Percentiles rank a stretch among this genome's conserved stretches.
These are phyloP conservation scores for Sternarchorhynchus goeldii DNA, from an alignment of 2,797 vertebrate genomes.

Conservation along the genomic window DNA sequence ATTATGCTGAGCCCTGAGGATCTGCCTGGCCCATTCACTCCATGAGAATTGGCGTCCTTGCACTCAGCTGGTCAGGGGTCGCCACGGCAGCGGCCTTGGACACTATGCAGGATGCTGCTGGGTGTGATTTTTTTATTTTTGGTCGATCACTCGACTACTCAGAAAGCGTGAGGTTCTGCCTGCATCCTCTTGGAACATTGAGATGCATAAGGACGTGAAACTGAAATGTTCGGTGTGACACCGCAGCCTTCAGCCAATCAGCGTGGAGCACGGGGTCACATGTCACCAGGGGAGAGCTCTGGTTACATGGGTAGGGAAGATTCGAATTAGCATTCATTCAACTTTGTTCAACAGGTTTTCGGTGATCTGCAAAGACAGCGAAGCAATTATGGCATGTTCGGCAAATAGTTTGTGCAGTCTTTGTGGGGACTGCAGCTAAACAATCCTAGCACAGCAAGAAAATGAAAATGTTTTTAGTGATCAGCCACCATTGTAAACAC, in stretches of 20 bases:
- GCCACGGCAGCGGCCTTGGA: background rate
- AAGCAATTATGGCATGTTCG: background rate
- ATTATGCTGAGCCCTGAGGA: background rate
- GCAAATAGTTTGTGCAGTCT: background rate
- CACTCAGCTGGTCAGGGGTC: background rate
- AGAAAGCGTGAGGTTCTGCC: background rate
- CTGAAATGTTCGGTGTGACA: conserved; percentile 9
- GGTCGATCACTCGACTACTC: too few relatives aligned
- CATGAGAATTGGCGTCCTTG: background rate
- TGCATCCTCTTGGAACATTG: background rate
- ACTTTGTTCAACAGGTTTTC: too few relatives aligned
- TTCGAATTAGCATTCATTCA: too few relatives aligned
- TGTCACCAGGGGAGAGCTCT: background rate
- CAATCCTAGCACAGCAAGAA: background rate
- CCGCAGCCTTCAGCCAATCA: conserved; percentile 1
- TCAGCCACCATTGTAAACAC: conserved; percentile 8
- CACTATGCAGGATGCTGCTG: too few relatives aligned
- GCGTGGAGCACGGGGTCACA: background rate
- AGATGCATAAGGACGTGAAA: conserved; percentile 14
- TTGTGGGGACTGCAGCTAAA: background rate
- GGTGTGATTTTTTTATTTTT: too few relatives aligned
- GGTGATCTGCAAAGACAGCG: background rate
- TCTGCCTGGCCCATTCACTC: background rate
- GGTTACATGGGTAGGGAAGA: background rate
- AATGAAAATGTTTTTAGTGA: background rate